phyloP scores from a whole-genome alignment of 1,140 invertebrate genomes.

The Caenorhabditis brenneri region DNA sequence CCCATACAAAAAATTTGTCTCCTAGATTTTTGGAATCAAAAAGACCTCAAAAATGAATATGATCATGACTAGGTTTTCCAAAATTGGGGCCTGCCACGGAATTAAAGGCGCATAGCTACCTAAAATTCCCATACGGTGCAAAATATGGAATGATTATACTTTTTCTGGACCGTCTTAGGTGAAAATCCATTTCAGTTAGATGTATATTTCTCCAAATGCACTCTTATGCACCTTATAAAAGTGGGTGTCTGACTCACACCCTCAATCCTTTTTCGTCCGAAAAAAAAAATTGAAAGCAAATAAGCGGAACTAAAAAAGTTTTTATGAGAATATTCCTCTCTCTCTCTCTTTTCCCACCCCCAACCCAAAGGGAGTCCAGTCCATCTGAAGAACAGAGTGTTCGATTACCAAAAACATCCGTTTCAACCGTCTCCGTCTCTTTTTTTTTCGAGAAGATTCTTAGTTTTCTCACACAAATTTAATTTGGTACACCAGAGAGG shows the following conservation, averaged over 20 bases:
- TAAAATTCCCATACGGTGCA: no score
- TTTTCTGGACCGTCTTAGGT: no score
- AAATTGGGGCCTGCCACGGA: no score
- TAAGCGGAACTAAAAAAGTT: constrained; percentile 19
- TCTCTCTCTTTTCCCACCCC: not conserved
- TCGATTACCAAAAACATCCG: constrained; percentile 12
- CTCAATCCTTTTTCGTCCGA: not conserved
- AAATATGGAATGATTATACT: no score
- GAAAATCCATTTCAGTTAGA: no score
- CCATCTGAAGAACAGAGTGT: not conserved
- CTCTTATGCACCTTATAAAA: not conserved
- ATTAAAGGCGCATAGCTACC: no score
- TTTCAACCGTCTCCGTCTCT: not conserved
- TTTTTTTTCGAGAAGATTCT: not conserved
- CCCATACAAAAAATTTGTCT: no score
- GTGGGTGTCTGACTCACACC: not conserved
- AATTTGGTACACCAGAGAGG: not conserved
- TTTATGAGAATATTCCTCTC: not conserved
- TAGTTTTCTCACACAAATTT: not conserved
- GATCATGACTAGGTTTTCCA: no score
- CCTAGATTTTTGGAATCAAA: no score
- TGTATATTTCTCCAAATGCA: no score
- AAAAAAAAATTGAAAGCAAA: not conserved
- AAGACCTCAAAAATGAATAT: no score
- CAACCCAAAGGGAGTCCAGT: not conserved